A percentile compares a stretch with the other conserved stretches of the same genome.
Evolutionary conservation across 2,113 vertebrate species (phyloP).

Genomic region (Phyllopteryx taeniolatus): DNA sequence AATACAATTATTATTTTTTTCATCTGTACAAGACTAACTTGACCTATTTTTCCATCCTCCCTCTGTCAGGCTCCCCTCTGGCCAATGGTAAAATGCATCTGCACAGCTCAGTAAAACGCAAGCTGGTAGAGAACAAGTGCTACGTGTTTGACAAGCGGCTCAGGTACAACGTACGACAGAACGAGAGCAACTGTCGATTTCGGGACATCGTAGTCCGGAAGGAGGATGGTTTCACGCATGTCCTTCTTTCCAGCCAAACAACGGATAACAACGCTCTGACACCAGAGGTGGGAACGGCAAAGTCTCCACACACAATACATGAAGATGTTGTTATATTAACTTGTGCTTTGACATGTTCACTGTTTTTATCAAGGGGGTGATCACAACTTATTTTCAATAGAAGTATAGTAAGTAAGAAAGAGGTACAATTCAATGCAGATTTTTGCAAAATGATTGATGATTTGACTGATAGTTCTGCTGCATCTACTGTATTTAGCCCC

Average conservation of each 20-base stretch:
- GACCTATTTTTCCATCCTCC: conserved; percentile 21
- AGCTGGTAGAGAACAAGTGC: conserved; percentile 87
- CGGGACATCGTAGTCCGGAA: conserved; percentile 97
- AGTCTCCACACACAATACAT: not conserved
- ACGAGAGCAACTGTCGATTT: conserved; percentile 91
- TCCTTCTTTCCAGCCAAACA: conserved; percentile 93
- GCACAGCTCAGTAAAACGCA: conserved; percentile 88
- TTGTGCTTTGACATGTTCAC: not conserved
- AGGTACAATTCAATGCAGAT: not conserved
- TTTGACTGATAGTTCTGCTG: not conserved
- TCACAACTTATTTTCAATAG: not conserved
- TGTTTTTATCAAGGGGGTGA: not conserved
- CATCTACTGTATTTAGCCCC: conserved; percentile 9
- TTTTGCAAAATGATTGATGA: not conserved
- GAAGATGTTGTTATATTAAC: not conserved
- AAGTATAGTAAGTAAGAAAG: not conserved
- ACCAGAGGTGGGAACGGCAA: conserved; percentile 83
- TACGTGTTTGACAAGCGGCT: conserved; percentile 96
- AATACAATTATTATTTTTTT: not conserved
- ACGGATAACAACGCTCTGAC: conserved; percentile 96
- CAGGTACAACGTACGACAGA: conserved; percentile 94
- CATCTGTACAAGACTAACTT: not conserved
- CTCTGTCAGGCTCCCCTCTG: conserved; percentile 76
- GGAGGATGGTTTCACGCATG: conserved; percentile 96
- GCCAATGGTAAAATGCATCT: conserved; percentile 84